Evolutionary conservation across 2,797 vertebrate genomes (phyloP), one percentile per base, ranked within the genome.

Genomic region (Coranthus polyacanthus): DNA sequence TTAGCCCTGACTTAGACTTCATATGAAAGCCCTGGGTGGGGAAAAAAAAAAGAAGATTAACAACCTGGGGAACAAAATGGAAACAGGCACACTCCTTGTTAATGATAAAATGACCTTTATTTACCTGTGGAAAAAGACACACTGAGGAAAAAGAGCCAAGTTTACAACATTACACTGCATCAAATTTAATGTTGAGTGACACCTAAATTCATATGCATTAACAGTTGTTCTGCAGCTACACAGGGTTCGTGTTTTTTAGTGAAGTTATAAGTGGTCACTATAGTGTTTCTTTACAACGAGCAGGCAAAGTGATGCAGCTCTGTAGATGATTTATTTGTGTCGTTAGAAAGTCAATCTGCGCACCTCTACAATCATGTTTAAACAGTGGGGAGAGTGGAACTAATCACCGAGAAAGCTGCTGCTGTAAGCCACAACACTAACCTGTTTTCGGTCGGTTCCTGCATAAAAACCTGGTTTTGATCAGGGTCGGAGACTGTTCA

Each of bases 1-100:
- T 83, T 46, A 72, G 16, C 63, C 58, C 55, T 57, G 4, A 11
- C 18, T 59, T 24, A 17, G 46, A 70, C 62, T 20, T 67, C 3
- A 7, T 43, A 17, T 67, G 32, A 74, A 36, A 44, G 12, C 52
- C 52, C 12, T 21, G 34, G 50, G 49, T 15, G 43, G 17, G 22
- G 36, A 24, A 42, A 12, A 57, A 4, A 41, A n/a, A n/a, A n/a
- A n/a, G n/a, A n/a, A n/a, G n/a, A n/a, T n/a, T n/a, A n/a, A 20
- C 21, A 32, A 29, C 24, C 18, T 15, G 16, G 59, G 67, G 61
- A 71, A 73, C 56, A 67, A 56, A 50, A 59, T 44, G 36, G 12
- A 54, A 13, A 15, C 4, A 8, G 45, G 49, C 9, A 32, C 32
- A 34, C 8, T 76, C 29, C 29, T 32, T 3, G 3, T 32, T 32